Evolutionary conservation across 2,888 invertebrate genomes (phyloP), one percentile per base, ranked within the genome.

Genomic region (Oeneis ivallda): DNA sequence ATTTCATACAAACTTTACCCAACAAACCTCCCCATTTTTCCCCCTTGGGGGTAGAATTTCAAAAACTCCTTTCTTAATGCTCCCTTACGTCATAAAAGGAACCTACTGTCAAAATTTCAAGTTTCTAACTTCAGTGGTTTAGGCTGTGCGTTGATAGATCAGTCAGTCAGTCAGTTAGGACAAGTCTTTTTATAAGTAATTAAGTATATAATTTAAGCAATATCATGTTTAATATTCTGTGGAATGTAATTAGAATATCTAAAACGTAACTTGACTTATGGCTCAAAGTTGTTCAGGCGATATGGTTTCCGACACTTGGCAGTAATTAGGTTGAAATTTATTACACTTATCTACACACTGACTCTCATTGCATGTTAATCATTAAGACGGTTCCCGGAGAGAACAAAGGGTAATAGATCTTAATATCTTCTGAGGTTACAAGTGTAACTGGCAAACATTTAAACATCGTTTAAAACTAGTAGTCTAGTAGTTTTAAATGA

Each of bases 321-420:
- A 39, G 61, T 61, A 61, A 61, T 50, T 61, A 61, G 61, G 39
- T 61, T 61, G 50, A 61, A 61, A 61, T 61, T 61, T 61, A 61
- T 61, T 61, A 61, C 61, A 52, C 61, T 50, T 52, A 61, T 52
- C 50, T 61, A 61, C 52, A 50, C 61, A 52, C 50, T 52, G 61
- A 50, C 50, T 61, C 61, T 61, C 61, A 41, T 61, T 61, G 61
- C 61, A 47, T 52, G 37, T 61, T 34, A 61, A 61, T 61, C 61
- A 61, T 61, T 50, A 50, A 60, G 50, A 39, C 52, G 60, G 60
- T 52, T 61, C 61, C 41, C 47, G 61, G 39, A 52, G 61, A 11
- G 47, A 61, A 61, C 61, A 61, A 61, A 61, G 50, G 61, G 61
- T 52, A 41, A 52, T 61, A 61, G 19, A 61, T 61, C 61, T 50